Percentiles rank a stretch among this genome's conserved stretches.
Conservation (phyloP, 2,888 invertebrate genomes). For the Halictus ligatus region DNA sequence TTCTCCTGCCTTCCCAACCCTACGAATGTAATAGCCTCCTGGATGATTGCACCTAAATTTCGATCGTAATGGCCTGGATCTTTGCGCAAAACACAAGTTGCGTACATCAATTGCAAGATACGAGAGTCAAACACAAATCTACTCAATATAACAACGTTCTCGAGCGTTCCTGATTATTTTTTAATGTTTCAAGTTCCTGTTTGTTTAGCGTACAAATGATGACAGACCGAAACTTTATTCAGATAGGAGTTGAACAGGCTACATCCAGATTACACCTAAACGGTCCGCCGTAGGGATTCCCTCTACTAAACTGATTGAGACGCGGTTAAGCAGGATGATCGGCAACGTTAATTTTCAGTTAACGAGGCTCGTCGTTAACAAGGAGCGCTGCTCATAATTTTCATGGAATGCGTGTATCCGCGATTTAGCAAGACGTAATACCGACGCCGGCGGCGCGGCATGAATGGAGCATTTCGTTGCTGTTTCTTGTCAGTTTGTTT, state of each 20-base stretch:
- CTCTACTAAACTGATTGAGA: background rate
- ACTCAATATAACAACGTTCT: too few relatives aligned
- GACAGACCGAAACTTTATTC: background rate
- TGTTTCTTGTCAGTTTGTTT: background rate
- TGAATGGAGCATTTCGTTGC: background rate
- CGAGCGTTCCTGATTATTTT: too few relatives aligned
- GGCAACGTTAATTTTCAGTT: constrained; percentile 2
- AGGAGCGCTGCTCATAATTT: background rate
- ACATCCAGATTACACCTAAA: background rate
- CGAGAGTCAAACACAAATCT: too few relatives aligned
- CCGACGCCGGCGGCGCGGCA: background rate
- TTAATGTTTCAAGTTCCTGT: background rate
- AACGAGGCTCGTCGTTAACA: constrained; percentile 2
- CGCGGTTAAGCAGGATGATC: background rate
- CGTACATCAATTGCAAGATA: background rate
- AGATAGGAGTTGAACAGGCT: background rate
- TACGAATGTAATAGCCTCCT: background rate
- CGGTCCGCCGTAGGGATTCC: background rate
- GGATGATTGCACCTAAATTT: background rate
- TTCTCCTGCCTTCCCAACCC: background rate
- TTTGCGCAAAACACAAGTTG: too few relatives aligned
- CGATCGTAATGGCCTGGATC: background rate
- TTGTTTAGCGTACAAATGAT: background rate
- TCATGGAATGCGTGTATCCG: background rate
- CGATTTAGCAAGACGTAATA: constrained; percentile 5